phyloP scores from a whole-genome alignment of 2,888 invertebrate species.

The Elmis aenea region DNA sequence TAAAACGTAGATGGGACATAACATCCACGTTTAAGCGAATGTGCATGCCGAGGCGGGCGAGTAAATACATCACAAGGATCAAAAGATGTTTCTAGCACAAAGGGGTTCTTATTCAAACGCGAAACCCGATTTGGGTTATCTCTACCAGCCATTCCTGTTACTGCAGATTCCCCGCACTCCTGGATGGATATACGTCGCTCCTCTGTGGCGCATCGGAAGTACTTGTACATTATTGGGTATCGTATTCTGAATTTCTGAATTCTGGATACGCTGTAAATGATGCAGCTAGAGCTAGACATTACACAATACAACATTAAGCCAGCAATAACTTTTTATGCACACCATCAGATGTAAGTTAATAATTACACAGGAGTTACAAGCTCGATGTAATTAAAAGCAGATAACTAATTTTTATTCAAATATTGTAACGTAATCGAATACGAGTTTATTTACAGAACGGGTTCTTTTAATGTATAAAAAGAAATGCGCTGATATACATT shows the following conservation, averaged over 20 bases:
- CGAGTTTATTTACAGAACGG: too few species aligned
- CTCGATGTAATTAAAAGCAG: too few species aligned
- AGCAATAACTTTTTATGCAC: too few species aligned
- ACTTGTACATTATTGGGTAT: conserved; percentile 23
- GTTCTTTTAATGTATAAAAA: too few species aligned
- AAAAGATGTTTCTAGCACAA: conserved; percentile 42
- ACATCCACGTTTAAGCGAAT: conserved; percentile 35
- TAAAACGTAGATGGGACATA: conserved; percentile 38
- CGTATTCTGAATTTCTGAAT: conserved; percentile 24
- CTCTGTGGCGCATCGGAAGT: conserved; percentile 21
- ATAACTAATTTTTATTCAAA: too few species aligned
- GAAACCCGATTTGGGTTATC: conserved; percentile 45
- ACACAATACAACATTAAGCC: too few species aligned
- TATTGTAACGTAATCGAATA: too few species aligned
- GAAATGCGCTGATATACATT: too few species aligned
- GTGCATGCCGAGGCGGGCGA: conserved; percentile 31
- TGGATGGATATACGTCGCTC: not conserved
- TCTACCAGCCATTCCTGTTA: conserved; percentile 23
- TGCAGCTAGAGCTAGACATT: too few species aligned
- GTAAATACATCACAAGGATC: conserved; percentile 43
- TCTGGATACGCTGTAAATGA: too few species aligned
- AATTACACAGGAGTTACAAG: too few species aligned
- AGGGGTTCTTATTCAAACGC: conserved; percentile 42
- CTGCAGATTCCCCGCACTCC: not conserved
- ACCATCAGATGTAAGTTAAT: too few species aligned